Conservation (phyloP, 2,113 vertebrate species). For the Sinocyclocheilus anshuiensis region DNA sequence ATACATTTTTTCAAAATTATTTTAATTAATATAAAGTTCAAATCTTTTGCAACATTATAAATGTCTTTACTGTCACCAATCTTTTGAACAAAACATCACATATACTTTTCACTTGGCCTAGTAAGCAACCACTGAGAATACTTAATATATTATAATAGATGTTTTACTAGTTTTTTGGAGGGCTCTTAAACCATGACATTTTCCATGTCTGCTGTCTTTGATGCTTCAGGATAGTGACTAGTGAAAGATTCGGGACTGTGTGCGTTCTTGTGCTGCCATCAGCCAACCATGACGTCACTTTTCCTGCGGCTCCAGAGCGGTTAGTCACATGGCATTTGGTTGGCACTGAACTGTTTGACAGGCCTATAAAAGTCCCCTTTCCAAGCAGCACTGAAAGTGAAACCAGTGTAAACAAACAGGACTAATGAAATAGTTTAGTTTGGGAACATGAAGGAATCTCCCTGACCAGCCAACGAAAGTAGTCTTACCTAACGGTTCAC, state of each 20-base stretch:
- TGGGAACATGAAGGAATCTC: background rate
- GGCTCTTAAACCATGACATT: background rate
- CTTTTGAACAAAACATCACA: too few relatives aligned
- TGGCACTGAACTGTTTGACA: background rate
- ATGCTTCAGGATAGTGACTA: background rate
- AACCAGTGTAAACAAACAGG: background rate
- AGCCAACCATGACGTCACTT: background rate
- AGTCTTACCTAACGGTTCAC: slow-evolving; percentile 27
- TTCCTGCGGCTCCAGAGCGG: background rate
- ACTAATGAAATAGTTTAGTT: background rate
- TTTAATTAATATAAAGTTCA: background rate
- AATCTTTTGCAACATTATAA: background rate
- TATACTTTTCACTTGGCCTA: background rate
- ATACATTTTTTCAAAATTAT: background rate
- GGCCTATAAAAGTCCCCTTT: slow-evolving; percentile 16
- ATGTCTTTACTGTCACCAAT: background rate
- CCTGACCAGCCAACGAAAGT: background rate
- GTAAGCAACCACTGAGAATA: background rate
- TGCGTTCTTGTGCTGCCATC: background rate
- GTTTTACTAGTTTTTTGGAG: background rate
- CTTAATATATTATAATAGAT: background rate
- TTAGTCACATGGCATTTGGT: slow-evolving; percentile 3
- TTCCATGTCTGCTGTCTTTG: background rate
- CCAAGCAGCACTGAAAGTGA: background rate
- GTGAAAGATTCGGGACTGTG: background rate